Percentiles rank a stretch among this genome's conserved stretches.
phyloP scores from a whole-genome alignment of 2,888 invertebrate genomes.

The Stegana nigrithorax region DNA sequence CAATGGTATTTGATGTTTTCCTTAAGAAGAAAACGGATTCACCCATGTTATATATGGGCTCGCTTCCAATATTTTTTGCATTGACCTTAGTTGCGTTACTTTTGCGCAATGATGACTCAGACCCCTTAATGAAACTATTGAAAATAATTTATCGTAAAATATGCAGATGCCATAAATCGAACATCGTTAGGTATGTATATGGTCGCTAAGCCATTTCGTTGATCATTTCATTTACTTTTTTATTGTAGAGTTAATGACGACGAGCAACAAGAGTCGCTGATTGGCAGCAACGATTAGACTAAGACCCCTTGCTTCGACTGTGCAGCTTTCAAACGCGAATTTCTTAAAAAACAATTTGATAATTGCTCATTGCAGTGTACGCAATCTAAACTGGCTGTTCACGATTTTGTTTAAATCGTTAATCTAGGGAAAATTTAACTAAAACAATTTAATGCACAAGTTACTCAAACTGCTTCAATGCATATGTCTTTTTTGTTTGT shows the following conservation, averaged over 20 bases:
- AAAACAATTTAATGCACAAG: too few species aligned
- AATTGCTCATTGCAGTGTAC: conserved; percentile 52
- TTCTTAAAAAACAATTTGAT: too few species aligned
- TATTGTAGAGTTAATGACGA: conserved; percentile 71
- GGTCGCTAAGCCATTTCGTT: neutral
- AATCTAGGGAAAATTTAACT: conserved; percentile 23
- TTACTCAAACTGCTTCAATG: too few species aligned
- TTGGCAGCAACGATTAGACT: conserved; percentile 63
- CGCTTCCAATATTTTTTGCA: conserved; percentile 78
- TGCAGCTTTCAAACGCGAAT: conserved; percentile 42
- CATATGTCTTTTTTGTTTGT: too few species aligned
- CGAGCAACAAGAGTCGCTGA: conserved; percentile 75
- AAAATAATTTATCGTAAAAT: conserved; percentile 66
- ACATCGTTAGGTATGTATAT: conserved; percentile 61
- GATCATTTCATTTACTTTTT: neutral
- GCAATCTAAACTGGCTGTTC: conserved; percentile 59
- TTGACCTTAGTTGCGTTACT: conserved; percentile 74
- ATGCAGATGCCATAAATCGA: conserved; percentile 62
- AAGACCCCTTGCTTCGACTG: neutral
- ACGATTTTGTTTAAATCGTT: conserved; percentile 62
- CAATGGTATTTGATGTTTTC: conserved; percentile 85
- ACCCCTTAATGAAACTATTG: conserved; percentile 75
- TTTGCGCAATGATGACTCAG: conserved; percentile 84
- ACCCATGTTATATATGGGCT: conserved; percentile 81
- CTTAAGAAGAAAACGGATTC: conserved; percentile 78